Evolutionary conservation across 2,113 vertebrate genomes (phyloP).

Genomic region (Polypterus bichir): DNA sequence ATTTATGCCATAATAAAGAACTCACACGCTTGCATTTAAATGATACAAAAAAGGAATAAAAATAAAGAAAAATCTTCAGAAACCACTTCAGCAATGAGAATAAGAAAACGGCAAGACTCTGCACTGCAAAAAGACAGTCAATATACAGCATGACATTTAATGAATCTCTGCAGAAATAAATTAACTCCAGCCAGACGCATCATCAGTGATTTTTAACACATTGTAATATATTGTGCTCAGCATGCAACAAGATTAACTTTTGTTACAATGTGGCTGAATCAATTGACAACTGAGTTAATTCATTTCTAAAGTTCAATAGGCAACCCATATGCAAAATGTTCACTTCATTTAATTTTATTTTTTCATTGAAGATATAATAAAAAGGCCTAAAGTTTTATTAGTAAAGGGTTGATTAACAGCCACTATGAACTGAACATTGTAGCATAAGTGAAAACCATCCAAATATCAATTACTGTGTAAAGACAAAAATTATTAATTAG

Average conservation of each 20-base stretch:
- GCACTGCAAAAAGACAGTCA: neutral
- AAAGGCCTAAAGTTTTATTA: neutral
- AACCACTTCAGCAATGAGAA: neutral
- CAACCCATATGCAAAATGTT: neutral
- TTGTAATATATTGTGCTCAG: conserved; percentile 3
- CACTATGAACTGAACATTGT: no score
- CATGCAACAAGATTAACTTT: conserved; percentile 1
- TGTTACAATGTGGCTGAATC: conserved; percentile 1
- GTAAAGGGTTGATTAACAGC: no score
- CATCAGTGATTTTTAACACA: conserved; percentile 4
- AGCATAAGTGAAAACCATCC: no score
- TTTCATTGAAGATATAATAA: conserved; percentile 1
- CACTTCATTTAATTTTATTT: neutral
- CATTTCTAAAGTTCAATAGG: neutral
- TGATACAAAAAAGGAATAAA: neutral
- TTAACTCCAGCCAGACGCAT: neutral
- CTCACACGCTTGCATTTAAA: neutral
- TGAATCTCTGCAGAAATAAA: conserved; percentile 2
- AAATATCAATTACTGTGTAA: no score
- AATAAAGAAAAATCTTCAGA: neutral
- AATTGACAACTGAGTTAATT: conserved; percentile 6
- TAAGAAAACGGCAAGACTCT: neutral
- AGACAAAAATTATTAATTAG: no score
- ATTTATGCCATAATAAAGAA: no score
- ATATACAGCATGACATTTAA: conserved; percentile 1